Evolutionary conservation across 2,888 invertebrate genomes (phyloP), one percentile per base, ranked within the genome.

Genomic region (Eudiplozoon nipponicum): DNA sequence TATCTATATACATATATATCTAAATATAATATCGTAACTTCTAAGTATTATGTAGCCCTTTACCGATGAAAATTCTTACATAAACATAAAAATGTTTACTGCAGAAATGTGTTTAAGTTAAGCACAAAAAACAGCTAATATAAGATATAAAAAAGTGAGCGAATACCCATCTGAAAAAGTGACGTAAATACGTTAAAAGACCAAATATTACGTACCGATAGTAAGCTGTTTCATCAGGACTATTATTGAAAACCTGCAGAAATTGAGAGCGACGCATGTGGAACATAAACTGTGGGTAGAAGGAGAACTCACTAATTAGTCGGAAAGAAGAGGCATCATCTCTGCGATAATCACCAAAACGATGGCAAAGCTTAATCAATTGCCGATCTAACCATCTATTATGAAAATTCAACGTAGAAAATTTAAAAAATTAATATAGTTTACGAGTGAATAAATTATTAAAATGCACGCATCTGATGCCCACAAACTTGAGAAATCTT

Each of bases 251-350:
- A 34, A 94, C 90, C 22, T 34, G 34, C 47, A 94, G 66, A 63
- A 98, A 98, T 62, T 90, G 94, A 20, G 90, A 94, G 48, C 94
- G 69, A 31, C 94, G 68, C 51, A 98, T 63, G 56, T 98, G 94
- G 61, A 90, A 98, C 86, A 98, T 90, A 61, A 94, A 98, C 62
- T 94, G 94, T 31, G 94, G 94, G 63, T 86, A 98, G 43, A 98
- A 64, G 44, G 80, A 78, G 62, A 94, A 94, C 62, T 84, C 86
- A 55, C 86, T 86, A 2, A 75, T 71, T 44, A 94, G 68, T 37
- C 84, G 68, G 65, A 94, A 94, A 48, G 81, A 80, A 55, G 74
- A 75, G 13, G 84, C 80, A 61, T 90, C 84, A 54, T 98, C 90
- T 55, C 86, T 86, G 51, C 72, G 71, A 59, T 81, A 98, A 55